phyloP scores from a whole-genome alignment of 2,797 vertebrate genomes.

The Leuciscus waleckii region DNA sequence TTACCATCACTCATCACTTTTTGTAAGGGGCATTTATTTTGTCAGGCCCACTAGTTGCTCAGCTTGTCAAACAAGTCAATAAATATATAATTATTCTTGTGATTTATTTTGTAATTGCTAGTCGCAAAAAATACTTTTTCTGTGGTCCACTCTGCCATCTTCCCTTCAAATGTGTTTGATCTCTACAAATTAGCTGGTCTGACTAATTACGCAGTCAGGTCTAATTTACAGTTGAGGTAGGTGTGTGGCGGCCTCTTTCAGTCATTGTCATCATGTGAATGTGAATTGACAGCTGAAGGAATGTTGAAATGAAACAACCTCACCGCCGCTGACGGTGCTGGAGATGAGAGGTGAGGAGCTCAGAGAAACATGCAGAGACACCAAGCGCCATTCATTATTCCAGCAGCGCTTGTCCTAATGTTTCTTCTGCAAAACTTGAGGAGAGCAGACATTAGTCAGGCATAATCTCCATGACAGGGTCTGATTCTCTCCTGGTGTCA shows the following conservation, averaged over 20 bases:
- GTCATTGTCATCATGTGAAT: slow-evolving; percentile 20
- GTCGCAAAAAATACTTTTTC: slow-evolving; percentile 16
- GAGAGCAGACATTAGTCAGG: slow-evolving; percentile 32
- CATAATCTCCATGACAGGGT: slow-evolving; percentile 19
- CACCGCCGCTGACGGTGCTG: slow-evolving; percentile 1
- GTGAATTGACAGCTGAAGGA: slow-evolving; percentile 43
- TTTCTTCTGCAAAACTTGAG: slow-evolving; percentile 24
- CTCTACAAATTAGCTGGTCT: slow-evolving; percentile 26
- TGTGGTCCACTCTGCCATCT: slow-evolving; percentile 29
- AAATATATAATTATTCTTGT: slow-evolving; percentile 40
- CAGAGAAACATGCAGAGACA: slow-evolving; percentile 41
- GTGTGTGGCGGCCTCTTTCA: slow-evolving; percentile 21
- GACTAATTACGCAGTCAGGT: slow-evolving; percentile 40
- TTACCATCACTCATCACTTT: background rate
- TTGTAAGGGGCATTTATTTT: slow-evolving; percentile 16
- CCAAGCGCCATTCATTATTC: slow-evolving; percentile 46
- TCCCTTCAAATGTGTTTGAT: slow-evolving; percentile 41
- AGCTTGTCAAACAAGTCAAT: slow-evolving; percentile 32
- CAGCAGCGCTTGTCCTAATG: slow-evolving; percentile 50
- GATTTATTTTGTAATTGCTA: slow-evolving; percentile 7
- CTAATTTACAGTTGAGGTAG: slow-evolving; percentile 44
- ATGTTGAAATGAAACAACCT: slow-evolving; percentile 33
- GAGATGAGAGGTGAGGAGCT: slow-evolving; percentile 36
- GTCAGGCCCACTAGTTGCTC: slow-evolving; percentile 14
- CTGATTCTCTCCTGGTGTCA: slow-evolving; percentile 20